Evolutionary conservation across 2,113 vertebrate genomes (phyloP), one percentile per base, ranked within the genome.

Genomic region (Copsychus sechellarum): DNA sequence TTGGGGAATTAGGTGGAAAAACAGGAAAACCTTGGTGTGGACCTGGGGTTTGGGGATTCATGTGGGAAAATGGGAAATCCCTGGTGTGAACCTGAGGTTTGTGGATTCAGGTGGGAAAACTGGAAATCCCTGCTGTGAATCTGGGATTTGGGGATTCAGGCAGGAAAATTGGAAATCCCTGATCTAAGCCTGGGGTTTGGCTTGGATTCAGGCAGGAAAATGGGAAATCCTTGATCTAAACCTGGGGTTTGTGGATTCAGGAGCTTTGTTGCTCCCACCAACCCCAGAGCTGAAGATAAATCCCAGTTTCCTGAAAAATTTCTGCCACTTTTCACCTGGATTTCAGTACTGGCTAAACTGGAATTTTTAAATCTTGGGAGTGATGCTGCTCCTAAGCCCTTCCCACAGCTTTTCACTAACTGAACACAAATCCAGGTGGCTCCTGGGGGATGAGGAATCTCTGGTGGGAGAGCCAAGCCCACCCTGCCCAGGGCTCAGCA

Each of bases 231-330:
- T 33, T 19, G 42, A 0, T 29, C 12, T 33, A 33, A 40, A 2
- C 7, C 3, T 0, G 36, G 36, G 36, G 8, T 36, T 20, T 72
- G 47, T 20, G 79, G 22, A 11, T 65, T 11, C 7, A 40, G 72
- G 53, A 25, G 8, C 21, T 69, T 25, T 6, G 2, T 28, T 15
- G 13, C 13, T 54, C 61, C 33, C 58, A 12, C 8, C 50, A 14
- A 0, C 13, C 40, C 0, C 12, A 2, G 0, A 0, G 6, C n/a
- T 40, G 31, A 42, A 38, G 53, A 3, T 3, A 12, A 19, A 4
- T 2, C 51, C 21, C 25, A 34, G 6, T 6, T 54, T 8, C 28
- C 40, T 2, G 0, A 3, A 14, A 45, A 2, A 21, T 29, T 64
- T 10, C 56, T 80, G 42, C 13, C 20, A 3, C 23, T 47, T 56